These are phyloP conservation scores for Sarcoramphus papa DNA, from an alignment of 2,797 vertebrate genomes.

Conservation along the genomic window DNA sequence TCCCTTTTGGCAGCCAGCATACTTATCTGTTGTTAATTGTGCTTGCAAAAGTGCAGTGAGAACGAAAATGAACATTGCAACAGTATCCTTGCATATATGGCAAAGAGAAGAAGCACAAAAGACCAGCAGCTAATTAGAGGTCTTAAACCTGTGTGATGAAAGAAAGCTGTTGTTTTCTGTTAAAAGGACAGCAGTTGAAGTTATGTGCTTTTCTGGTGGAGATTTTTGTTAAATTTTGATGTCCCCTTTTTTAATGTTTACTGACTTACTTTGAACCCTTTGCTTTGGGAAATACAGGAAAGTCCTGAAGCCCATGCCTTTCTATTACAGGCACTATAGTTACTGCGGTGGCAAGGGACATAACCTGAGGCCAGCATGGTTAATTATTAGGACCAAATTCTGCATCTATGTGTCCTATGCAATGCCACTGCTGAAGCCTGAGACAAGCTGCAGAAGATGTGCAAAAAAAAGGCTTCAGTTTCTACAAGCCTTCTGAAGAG, in stretches of 20 bases:
- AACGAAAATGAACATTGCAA: neutral
- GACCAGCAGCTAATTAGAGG: neutral
- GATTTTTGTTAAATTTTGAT: neutral
- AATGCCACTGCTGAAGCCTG: neutral
- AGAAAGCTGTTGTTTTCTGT: neutral
- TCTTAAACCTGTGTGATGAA: neutral
- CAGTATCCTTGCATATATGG: neutral
- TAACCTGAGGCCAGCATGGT: neutral
- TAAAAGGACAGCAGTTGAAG: neutral
- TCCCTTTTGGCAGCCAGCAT: neutral
- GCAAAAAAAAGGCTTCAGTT: neutral
- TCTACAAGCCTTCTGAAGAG: neutral
- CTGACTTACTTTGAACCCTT: neutral
- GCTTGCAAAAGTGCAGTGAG: neutral
- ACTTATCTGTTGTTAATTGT: neutral
- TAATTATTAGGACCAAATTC: neutral
- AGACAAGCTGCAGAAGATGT: neutral
- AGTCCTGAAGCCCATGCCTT: neutral
- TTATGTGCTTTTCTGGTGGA: neutral
- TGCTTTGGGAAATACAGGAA: neutral
- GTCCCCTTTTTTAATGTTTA: neutral
- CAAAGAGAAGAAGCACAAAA: neutral
- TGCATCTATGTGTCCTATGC: neutral
- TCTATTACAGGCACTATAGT: neutral
- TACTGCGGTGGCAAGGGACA: neutral